A percentile compares a stretch with the other conserved stretches of the same genome.
phyloP scores from a whole-genome alignment of 2,797 vertebrate genomes.

The Aldrovandia affinis region DNA sequence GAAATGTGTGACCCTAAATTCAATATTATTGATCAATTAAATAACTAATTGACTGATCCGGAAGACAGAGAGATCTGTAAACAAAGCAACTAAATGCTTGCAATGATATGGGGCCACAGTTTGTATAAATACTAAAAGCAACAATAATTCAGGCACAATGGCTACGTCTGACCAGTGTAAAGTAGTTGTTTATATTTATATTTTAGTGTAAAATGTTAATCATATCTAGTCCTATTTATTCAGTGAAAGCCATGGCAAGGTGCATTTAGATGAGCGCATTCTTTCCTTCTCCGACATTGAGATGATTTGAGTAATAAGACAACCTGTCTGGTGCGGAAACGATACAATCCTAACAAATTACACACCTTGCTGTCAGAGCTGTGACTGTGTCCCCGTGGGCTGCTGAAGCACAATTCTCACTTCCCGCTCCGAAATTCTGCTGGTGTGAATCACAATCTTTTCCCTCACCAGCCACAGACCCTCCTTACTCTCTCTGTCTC shows the following conservation, averaged over 20 bases:
- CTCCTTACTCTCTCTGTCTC: not conserved
- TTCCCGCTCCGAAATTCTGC: conserved; percentile 43
- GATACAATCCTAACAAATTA: conserved; percentile 44
- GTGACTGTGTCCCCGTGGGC: conserved; percentile 34
- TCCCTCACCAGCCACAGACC: conserved; percentile 27
- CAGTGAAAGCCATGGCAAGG: conserved; percentile 2
- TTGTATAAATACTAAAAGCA: not conserved
- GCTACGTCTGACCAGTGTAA: not conserved
- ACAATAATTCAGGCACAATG: not conserved
- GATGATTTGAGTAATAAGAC: conserved; percentile 19
- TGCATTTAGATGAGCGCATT: not conserved
- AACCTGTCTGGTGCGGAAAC: not conserved
- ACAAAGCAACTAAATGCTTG: not conserved
- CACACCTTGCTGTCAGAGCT: conserved; percentile 52
- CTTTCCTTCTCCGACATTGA: not conserved
- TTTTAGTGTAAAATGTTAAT: not conserved
- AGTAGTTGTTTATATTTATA: not conserved
- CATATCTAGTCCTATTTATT: not conserved
- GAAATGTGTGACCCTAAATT: not conserved
- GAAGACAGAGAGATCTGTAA: not conserved
- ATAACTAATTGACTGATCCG: not conserved
- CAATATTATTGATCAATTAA: not conserved
- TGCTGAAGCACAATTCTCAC: conserved; percentile 69
- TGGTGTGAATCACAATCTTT: conserved; percentile 68
- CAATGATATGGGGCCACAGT: not conserved